Percentiles rank a stretch among this genome's conserved stretches.
phyloP scores from a whole-genome alignment of 1,140 invertebrate genomes.

The Panonychus citri region DNA sequence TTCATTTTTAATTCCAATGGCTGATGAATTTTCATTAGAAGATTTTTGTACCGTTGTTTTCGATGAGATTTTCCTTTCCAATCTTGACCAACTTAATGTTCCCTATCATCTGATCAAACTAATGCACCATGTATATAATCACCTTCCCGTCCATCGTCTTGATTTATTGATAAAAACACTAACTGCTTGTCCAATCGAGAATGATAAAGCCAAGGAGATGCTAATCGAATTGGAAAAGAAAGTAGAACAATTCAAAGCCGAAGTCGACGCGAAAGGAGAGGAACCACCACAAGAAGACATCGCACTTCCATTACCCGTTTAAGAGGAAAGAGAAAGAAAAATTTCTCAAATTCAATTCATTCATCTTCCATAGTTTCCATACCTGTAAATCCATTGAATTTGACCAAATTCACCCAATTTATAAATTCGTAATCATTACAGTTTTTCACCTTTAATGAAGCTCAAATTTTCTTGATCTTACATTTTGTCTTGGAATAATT shows the following conservation, averaged over 20 bases:
- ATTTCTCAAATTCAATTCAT: too few species aligned
- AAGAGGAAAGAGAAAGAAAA: too few species aligned
- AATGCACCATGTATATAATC: conserved; percentile 70
- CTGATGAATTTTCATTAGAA: conserved; percentile 74
- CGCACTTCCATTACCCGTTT: too few species aligned
- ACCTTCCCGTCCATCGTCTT: conserved; percentile 49
- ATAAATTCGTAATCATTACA: too few species aligned
- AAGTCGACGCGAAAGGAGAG: not conserved
- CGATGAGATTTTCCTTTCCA: conserved; percentile 59
- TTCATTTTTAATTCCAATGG: conserved; percentile 59
- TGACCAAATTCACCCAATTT: too few species aligned
- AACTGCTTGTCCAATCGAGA: conserved; percentile 32
- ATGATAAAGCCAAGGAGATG: conserved; percentile 54
- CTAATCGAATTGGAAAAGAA: conserved; percentile 53
- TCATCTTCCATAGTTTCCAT: too few species aligned
- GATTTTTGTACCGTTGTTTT: conserved; percentile 87
- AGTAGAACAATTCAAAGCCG: not conserved
- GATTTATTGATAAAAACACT: conserved; percentile 25
- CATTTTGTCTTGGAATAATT: too few species aligned
- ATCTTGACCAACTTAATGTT: conserved; percentile 42
- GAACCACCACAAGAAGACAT: too few species aligned
- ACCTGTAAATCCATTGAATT: too few species aligned
- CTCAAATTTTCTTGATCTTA: too few species aligned
- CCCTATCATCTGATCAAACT: conserved; percentile 76
- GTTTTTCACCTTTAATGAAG: too few species aligned